Evolutionary conservation across 2,888 invertebrate genomes (phyloP).

Genomic region (Leptopilina syphax): DNA sequence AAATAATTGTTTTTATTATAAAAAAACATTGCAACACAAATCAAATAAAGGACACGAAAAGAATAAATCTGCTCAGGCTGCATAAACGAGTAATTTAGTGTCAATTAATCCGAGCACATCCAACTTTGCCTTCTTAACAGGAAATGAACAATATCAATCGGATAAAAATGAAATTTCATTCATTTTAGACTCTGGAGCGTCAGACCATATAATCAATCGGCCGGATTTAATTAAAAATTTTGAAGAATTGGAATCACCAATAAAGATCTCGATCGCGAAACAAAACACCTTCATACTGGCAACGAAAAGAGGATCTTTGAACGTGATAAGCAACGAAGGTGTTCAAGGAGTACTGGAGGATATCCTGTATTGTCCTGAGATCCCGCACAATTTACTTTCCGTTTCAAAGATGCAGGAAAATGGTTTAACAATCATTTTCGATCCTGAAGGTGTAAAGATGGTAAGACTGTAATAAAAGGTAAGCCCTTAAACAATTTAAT

Average conservation of each 20-base stretch:
- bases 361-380: constrained; percentile 65
- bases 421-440: constrained; percentile 64
- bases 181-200: constrained; percentile 41
- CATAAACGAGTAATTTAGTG: neutral
- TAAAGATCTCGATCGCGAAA: constrained; percentile 63
- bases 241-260: constrained; percentile 38
- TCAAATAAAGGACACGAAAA: neutral
- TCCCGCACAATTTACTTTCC: constrained; percentile 66
- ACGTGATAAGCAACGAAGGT: constrained; percentile 61
- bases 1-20: constrained; percentile 63
- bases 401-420: constrained; percentile 61
- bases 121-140: constrained; percentile 43
- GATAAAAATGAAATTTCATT: neutral
- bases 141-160: neutral
- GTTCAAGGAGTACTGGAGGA: constrained; percentile 54
- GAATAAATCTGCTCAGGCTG: constrained; percentile 28
- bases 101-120: neutral
- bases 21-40: constrained; percentile 42
- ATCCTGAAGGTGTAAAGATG: constrained; percentile 60
- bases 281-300: constrained; percentile 61
- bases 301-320: constrained; percentile 63
- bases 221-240: constrained; percentile 42
- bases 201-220: constrained; percentile 53
- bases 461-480: constrained; percentile 58
- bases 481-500: constrained; percentile 57